Evolutionary conservation across 2,113 vertebrate genomes (phyloP).

Genomic region (Archocentrus centrarchus): DNA sequence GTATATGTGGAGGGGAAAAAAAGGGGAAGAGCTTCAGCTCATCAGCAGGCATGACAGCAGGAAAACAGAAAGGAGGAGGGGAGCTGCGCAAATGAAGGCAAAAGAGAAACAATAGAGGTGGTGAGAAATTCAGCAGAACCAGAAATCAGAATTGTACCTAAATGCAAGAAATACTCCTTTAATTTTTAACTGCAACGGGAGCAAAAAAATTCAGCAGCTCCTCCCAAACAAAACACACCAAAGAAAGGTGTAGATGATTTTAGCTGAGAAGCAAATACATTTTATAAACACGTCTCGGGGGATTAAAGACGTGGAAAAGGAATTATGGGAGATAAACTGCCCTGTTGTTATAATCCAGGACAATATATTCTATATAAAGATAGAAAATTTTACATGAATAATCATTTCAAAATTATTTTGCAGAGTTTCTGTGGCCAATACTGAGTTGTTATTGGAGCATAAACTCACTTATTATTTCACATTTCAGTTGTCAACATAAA

Average conservation of each 20-base stretch:
- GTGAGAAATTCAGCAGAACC: slow-evolving; percentile 34
- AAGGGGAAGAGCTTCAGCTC: slow-evolving; percentile 36
- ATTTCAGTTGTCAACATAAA: background rate
- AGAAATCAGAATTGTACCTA: slow-evolving; percentile 11
- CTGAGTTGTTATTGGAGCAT: background rate
- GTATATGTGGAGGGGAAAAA: background rate
- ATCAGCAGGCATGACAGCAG: slow-evolving; percentile 41
- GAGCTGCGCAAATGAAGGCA: background rate
- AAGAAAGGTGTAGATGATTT: background rate
- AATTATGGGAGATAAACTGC: background rate
- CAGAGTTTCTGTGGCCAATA: background rate
- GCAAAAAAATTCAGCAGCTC: background rate
- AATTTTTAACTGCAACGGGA: background rate
- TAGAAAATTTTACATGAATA: background rate
- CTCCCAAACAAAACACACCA: background rate
- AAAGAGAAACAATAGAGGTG: background rate
- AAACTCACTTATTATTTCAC: background rate
- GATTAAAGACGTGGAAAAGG: background rate
- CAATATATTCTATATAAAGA: background rate
- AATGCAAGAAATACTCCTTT: background rate
- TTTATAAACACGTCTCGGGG: background rate
- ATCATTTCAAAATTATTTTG: background rate
- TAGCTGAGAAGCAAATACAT: background rate
- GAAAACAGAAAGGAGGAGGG: slow-evolving; percentile 23
- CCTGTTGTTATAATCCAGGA: background rate